A percentile compares a stretch with the other conserved stretches of the same genome.
These are phyloP conservation scores for Heterohyrax brucei DNA, from an alignment of 2,797 vertebrate genomes.

Conservation along the genomic window DNA sequence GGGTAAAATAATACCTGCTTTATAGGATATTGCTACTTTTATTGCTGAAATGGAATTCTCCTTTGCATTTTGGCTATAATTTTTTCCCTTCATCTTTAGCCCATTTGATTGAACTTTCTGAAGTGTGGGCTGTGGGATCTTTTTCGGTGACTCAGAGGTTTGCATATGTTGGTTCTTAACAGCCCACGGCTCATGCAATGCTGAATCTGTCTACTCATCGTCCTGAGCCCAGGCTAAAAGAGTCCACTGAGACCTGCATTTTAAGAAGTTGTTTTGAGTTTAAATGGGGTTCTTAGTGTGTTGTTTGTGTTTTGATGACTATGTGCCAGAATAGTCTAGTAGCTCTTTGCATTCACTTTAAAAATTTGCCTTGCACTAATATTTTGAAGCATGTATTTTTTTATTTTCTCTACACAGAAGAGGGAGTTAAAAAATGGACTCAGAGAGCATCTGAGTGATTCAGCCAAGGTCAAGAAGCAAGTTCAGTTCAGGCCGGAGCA, in stretches of 20 bases:
- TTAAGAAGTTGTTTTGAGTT: slow-evolving; percentile 20
- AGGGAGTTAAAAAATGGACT: not conserved
- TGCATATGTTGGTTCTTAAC: accelerated
- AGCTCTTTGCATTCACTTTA: not conserved
- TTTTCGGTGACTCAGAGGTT: not conserved
- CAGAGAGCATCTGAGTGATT: not conserved
- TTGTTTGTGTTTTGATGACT: not conserved
- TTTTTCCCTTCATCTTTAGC: not conserved
- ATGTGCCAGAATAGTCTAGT: not conserved
- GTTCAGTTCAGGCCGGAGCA: not conserved
- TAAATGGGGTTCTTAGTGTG: not conserved
- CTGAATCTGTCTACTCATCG: not conserved
- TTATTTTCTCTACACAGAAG: not conserved
- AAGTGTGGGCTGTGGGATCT: not conserved
- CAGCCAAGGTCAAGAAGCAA: slow-evolving; percentile 76
- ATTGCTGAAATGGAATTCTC: not conserved
- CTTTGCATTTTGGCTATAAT: not conserved
- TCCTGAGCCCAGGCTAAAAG: not conserved
- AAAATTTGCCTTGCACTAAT: not conserved
- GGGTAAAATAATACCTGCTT: slow-evolving; percentile 11
- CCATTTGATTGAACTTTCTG: not conserved
- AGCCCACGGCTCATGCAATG: no score
- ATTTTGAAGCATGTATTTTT: not conserved
- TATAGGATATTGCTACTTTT: not conserved
- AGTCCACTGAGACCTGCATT: not conserved